Evolutionary conservation across 2,113 vertebrate genomes (phyloP), one percentile per base, ranked within the genome.

Genomic region (Hydrochoerus hydrochaeris): DNA sequence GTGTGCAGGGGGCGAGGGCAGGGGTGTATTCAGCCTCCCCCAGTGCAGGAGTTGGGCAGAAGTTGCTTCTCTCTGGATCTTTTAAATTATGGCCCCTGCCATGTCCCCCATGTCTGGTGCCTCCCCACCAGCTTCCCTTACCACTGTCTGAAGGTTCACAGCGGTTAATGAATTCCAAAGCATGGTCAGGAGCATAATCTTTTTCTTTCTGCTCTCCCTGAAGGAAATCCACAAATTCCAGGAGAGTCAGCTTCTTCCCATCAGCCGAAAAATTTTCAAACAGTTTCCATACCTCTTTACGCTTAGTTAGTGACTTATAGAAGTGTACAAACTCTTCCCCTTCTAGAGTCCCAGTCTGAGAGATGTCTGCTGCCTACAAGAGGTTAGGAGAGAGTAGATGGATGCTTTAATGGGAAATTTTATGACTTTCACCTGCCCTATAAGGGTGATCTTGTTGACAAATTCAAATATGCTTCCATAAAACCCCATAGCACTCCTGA

Each of bases 301-400:
- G 99, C 95, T 99, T 98, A 0, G 99, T 99, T 90, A 99, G 98
- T 67, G 99, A 98, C 98, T 99, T 99, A 96, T 99, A 99, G 98
- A 99, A 99, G 67, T 99, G 97, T 82, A 99, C 99, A 67, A 99
- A 99, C 98, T 99, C 99, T 84, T 99, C 99, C 16, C 99, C 99
- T 95, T 99, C 99, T 97, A 99, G 98, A 0, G 99, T 98, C 32
- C 98, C 99, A 0, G 99, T 99, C 57, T 99, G 97, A 0, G 99
- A 99, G 73, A 98, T 98, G 98, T 99, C 99, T 0, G 99, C 99
- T 99, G 97, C 98, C 99, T 99, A 98, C 35, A 98, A 85, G 73
- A 54, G 75, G 96, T 94, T 67, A 46, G 65, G 78, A 49, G 28
- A 90, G 13, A 78, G 38, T 26, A 41, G 38, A 52, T 1, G 3